Percentiles rank a stretch among this genome's conserved stretches.
Conservation (phyloP, 2,888 invertebrate genomes). For the Drosophila pegasa region DNA sequence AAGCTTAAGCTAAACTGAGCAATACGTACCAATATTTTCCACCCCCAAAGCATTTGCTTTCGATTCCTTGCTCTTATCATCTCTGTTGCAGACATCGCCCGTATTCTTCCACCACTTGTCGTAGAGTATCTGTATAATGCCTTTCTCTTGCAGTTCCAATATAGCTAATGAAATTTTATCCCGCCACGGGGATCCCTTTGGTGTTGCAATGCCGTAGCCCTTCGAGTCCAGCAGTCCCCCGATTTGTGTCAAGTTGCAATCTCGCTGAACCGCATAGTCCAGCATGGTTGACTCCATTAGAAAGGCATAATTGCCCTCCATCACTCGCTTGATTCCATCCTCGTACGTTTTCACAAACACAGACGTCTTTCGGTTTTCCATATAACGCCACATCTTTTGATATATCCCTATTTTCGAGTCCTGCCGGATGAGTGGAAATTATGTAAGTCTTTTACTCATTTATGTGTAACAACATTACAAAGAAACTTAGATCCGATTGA, state of each 20-base stretch:
- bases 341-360: conserved; percentile 96
- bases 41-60: conserved; percentile 95
- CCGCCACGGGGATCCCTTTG: conserved; percentile 98
- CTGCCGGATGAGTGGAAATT: no score
- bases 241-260: conserved; percentile 98
- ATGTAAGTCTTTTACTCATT: no score
- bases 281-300: conserved; percentile 99
- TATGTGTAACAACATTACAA: no score
- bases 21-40: conserved; percentile 90
- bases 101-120: conserved; percentile 99
- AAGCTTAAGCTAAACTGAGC: no score
- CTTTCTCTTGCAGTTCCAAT: conserved; percentile 97
- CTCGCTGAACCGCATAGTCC: conserved; percentile 97
- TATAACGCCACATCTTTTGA: conserved; percentile 97
- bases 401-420: conserved; percentile 96
- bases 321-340: conserved; percentile 94
- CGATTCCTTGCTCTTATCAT: conserved; percentile 94
- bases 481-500: no score
- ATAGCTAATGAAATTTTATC: conserved; percentile 98
- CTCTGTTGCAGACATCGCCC: conserved; percentile 94
- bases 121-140: conserved; percentile 95
- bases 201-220: conserved; percentile 98
- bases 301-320: conserved; percentile 97
- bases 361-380: conserved; percentile 92
- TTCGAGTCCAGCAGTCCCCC: conserved; percentile 89